Base-by-base conservation (phyloP, 2,888 invertebrate species). In the Oeneis ivallda region DNA sequence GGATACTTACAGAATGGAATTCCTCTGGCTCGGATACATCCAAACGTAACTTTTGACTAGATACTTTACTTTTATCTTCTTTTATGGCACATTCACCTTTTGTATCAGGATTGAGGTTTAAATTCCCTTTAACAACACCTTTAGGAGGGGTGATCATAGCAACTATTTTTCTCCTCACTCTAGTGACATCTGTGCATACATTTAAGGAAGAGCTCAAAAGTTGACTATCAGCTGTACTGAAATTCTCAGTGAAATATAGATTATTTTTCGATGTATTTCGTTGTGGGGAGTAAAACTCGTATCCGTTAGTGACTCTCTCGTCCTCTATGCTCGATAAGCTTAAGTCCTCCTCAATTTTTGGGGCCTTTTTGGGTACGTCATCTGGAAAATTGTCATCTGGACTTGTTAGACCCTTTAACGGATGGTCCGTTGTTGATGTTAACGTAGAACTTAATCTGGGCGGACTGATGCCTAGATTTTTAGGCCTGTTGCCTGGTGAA, bases 321-420 rank as follows among this genome's bases (percentile, higher is more conserved):
- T 92, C 92, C 65, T 92, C 92, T 15, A 89, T 83, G 56, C 90
- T 91, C 0, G 91, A 92, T 0, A 92, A 60, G 45, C 89, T 92
- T 0, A 89, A 68, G 7, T 89, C 85, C 5, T 86, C 85, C 1
- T 86, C 87, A 1, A 72, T 62, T 70, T 81, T 84, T 15, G 73
- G 73, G 0, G 74, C 5, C 54, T 86, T 89, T 64, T 89, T 91
- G 0, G 93, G 93, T 59, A 94, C 89, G 2, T 93, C 77, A 70
- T 94, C 94, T 0, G 94, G 94, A 68, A 88, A 94, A 67, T 92
- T 93, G 34, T 86, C 86, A 63, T 93, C 93, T 0, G 93, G 93
- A 73, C 92, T 93, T 0, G 83, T 86, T 15, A 91, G 77, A 1
- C 92, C 90, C 94, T 94, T 94, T 0, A 94, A 71, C 0, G 94